A percentile compares a stretch with the other conserved stretches of the same genome.
These are phyloP conservation scores for Nycticebus coucang DNA, from an alignment of 2,113 vertebrate species.

Conservation along the genomic window DNA sequence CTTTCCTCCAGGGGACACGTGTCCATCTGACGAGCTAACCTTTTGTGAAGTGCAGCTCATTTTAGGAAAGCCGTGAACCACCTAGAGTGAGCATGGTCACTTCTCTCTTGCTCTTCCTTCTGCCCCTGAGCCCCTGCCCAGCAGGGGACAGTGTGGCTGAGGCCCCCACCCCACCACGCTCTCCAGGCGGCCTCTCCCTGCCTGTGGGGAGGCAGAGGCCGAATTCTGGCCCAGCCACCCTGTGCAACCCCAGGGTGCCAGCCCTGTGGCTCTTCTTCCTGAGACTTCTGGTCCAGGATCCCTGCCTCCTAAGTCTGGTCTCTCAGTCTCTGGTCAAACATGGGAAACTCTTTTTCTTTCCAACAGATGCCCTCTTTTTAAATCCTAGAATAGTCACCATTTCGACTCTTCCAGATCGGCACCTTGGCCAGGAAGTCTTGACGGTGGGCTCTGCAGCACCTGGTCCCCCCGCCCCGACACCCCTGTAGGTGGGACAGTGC, in stretches of 20 bases:
- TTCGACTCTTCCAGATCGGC: background rate
- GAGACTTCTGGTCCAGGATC: too few relatives aligned
- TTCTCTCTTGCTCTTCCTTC: too few relatives aligned
- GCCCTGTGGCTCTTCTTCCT: background rate
- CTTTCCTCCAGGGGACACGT: background rate
- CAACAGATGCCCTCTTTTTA: background rate
- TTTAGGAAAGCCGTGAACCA: background rate
- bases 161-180: background rate
- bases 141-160: too few relatives aligned
- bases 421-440: too few relatives aligned
- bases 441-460: too few relatives aligned
- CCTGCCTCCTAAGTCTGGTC: background rate
- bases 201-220: fast-evolving
- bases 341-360: background rate
- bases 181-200: background rate
- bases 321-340: background rate
- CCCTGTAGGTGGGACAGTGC: too few relatives aligned
- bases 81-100: fast-evolving
- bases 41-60: background rate
- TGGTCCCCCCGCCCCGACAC: too few relatives aligned
- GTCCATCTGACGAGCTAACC: background rate
- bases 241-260: fast-evolving
- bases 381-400: background rate
- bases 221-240: fast-evolving
- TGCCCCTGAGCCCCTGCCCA: background rate